Base-by-base conservation (phyloP, 1,140 invertebrate species). In the Panonychus citri region DNA sequence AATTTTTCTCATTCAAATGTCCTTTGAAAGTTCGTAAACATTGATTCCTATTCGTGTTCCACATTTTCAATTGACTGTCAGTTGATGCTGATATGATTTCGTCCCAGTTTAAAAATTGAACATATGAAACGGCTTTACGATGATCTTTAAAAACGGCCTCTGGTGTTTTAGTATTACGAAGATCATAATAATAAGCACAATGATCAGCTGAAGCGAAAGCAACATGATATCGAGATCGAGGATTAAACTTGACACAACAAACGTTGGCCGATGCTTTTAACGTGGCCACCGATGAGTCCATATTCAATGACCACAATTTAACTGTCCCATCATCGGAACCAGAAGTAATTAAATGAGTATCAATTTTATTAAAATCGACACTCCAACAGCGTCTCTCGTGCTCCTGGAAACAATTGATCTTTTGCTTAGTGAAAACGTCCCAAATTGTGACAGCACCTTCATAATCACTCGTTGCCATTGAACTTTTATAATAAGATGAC, bases 361-460 rank as follows among this genome's bases (percentile, higher is more conserved):
- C 88, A 42, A 88, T 80, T 58, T 82, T 78, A 67, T 93, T 95
- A 67, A 94, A 95, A 72, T 95, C 88, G 12, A 96, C 88, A 61
- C 84, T 88, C 90, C 90, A 96, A 67, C 87, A 91, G 53, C 89
- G 73, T 68, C 93, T 94, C 68, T 95, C 88, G 70, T 95, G 90
- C 69, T 95, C 89, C 67, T 88, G 77, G 62, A 70, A 74, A 19
- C 69, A 64, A 77, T 82, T 62, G 74, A 74, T 62, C 60, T 72
- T 73, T 62, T 81, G 76, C n/a, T 79, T 80, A 1, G 81, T 83
- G 24, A 77, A 77, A 1, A 84, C 84, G 72, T 96, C 90, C 90
- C 90, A 95, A 17, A 95, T 77, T 7, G 82, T 82, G 0, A 95
- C 87, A 1, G 81, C 85, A 25, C 89, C 89, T 70, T 94, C 89